Conservation (phyloP, 2,113 vertebrate species). For the Zosterops japonicus region DNA sequence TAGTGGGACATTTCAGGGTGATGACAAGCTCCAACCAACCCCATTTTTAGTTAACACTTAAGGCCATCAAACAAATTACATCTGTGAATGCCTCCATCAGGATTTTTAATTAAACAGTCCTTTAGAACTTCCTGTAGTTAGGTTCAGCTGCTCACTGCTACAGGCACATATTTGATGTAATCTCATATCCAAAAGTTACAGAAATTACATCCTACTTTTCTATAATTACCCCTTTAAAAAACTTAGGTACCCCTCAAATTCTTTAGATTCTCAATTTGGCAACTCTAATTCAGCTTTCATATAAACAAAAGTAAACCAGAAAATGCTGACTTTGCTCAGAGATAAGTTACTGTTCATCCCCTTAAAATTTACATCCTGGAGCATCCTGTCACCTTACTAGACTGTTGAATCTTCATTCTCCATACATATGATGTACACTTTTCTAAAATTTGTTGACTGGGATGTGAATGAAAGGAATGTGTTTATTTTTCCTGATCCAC, state of each 20-base stretch:
- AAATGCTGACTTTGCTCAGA: not conserved
- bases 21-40: not conserved
- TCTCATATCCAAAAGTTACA: not conserved
- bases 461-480: not conserved
- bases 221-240: not conserved
- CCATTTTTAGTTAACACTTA: not conserved
- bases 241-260: not conserved
- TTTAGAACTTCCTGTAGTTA: not conserved
- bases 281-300: not conserved
- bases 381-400: not conserved
- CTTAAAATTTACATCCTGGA: not conserved
- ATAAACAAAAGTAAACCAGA: not conserved
- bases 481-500: not conserved
- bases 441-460: not conserved
- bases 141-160: not conserved
- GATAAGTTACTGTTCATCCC: not conserved
- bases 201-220: not conserved
- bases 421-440: not conserved
- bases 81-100: not conserved
- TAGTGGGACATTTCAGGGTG: not conserved
- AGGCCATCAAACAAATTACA: rapidly evolving
- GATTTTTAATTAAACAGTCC: not conserved
- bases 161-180: not conserved
- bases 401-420: not conserved
- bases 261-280: not conserved